phyloP scores from a whole-genome alignment of 2,113 vertebrate genomes.

The Sinocyclocheilus anophthalmus region DNA sequence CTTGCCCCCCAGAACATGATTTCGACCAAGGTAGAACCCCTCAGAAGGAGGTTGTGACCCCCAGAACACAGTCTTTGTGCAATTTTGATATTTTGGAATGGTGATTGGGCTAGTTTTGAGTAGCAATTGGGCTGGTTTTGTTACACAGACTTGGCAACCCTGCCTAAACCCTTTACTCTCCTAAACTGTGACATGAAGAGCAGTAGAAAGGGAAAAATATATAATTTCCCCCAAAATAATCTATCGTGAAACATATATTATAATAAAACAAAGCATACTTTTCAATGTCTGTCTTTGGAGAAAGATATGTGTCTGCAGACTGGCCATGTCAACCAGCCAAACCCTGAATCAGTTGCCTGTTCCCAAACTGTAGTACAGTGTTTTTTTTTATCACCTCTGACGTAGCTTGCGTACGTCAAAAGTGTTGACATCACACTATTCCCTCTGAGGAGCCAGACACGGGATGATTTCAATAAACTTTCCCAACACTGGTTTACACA shows the following conservation, averaged over 20 bases:
- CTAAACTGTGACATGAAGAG: slow-evolving; percentile 1
- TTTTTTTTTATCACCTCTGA: slow-evolving; percentile 11
- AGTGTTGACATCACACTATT: slow-evolving; percentile 3
- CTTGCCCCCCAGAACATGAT: neutral
- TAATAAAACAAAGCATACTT: neutral
- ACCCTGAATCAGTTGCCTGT: neutral
- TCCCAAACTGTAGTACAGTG: slow-evolving; percentile 13
- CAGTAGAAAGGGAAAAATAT: neutral
- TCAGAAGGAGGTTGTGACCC: neutral
- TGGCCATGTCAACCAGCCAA: neutral
- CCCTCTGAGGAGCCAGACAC: slow-evolving; percentile 3
- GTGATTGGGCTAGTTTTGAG: neutral
- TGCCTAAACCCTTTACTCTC: neutral
- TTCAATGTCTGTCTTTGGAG: neutral
- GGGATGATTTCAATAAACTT: neutral
- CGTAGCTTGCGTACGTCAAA: neutral
- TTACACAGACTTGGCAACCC: neutral
- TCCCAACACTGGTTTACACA: slow-evolving; percentile 3
- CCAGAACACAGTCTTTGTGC: too few species aligned
- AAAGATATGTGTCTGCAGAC: neutral
- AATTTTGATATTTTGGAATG: neutral
- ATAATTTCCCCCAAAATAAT: neutral
- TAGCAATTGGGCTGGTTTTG: neutral
- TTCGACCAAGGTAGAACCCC: neutral
- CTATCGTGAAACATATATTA: neutral